These are phyloP conservation scores for Coecobrya sp. DNA, from an alignment of 2,888 invertebrate genomes.

Conservation along the genomic window DNA sequence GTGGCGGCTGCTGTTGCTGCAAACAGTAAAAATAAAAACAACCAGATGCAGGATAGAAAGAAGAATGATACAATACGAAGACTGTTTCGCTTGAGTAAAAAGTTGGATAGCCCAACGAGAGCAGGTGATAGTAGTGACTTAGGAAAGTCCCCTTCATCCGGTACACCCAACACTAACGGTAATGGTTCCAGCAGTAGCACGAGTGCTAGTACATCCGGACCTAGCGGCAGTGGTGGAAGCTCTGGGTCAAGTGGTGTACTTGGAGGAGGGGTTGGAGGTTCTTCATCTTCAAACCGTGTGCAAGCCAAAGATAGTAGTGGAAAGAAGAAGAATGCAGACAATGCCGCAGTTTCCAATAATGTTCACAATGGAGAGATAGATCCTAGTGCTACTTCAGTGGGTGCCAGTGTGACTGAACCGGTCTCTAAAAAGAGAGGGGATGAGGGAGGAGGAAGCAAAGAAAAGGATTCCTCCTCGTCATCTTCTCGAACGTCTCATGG, in stretches of 20 bases:
- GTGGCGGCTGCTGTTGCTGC: constrained; percentile 52
- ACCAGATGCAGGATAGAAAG: constrained; percentile 83
- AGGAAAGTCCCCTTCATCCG: constrained; percentile 71
- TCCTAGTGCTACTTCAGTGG: constrained; percentile 71
- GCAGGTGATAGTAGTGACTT: constrained; percentile 73
- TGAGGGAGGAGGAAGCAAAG: constrained; percentile 49
- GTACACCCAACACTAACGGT: constrained; percentile 51
- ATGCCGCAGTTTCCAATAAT: constrained; percentile 61
- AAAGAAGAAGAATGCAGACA: constrained; percentile 73
- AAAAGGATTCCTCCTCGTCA: constrained; percentile 59
- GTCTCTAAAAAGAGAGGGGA: constrained; percentile 56
- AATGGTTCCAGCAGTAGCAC: constrained; percentile 66
- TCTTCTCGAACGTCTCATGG: constrained; percentile 70
- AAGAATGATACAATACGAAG: constrained; percentile 86
- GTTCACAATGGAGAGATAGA: constrained; percentile 85
- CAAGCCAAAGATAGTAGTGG: constrained; percentile 86
- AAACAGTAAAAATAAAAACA: constrained; percentile 78
- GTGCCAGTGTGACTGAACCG: constrained; percentile 74
- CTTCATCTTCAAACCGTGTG: constrained; percentile 84
- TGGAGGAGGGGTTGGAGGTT: constrained; percentile 48
- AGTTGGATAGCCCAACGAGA: constrained; percentile 83
- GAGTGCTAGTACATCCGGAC: constrained; percentile 36
- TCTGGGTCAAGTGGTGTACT: constrained; percentile 46
- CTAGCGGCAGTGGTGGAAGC: constrained; percentile 41
- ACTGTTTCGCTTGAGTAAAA: constrained; percentile 84